Percentiles rank a stretch among this genome's conserved stretches.
phyloP scores from a whole-genome alignment of 1,140 invertebrate species.

The Delia radicum region DNA sequence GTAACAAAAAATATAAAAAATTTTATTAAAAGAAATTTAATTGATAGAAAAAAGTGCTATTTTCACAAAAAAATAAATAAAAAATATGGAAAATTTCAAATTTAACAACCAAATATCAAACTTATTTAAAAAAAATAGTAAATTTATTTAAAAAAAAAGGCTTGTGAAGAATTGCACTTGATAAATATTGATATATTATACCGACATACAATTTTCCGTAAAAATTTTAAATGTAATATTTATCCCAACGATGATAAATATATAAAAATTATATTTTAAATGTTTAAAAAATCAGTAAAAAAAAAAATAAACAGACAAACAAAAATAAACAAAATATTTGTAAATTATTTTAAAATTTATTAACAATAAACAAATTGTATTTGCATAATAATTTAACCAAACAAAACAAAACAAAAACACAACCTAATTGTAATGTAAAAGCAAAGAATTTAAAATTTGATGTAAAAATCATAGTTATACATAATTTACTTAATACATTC shows the following conservation, averaged over 20 bases:
- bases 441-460: background rate
- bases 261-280: too few species aligned
- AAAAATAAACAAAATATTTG: background rate
- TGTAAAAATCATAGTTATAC: background rate
- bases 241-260: conserved; percentile 26
- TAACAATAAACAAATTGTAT: background rate
- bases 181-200: background rate
- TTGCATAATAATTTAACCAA: background rate
- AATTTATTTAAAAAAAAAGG: background rate
- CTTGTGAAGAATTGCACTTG: conserved; percentile 21
- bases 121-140: background rate
- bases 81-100: background rate
- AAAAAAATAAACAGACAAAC: background rate
- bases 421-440: background rate
- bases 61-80: conserved; percentile 14
- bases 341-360: conserved; percentile 2
- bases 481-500: too few species aligned
- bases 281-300: too few species aligned
- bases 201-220: background rate
- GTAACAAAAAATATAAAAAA: background rate
- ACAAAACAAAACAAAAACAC: background rate
- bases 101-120: background rate
- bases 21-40: too few species aligned
- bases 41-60: background rate
- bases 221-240: conserved; percentile 19